Base-by-base conservation (phyloP, 2,797 vertebrate genomes). In the Coracias cyanogaster region DNA sequence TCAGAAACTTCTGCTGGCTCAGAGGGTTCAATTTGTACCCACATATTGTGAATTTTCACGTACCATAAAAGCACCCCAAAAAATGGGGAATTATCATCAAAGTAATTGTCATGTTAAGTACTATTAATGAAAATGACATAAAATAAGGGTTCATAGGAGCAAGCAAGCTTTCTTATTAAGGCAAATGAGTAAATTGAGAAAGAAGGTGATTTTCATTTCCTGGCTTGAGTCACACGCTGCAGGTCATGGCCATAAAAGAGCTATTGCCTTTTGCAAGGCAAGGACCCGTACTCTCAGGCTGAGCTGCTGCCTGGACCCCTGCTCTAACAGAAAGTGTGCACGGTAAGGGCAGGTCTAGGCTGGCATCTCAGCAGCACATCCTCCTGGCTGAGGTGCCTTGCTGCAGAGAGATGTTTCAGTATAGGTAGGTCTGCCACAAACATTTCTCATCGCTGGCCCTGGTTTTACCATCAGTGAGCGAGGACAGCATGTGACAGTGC, bases 151-250 rank as follows among this genome's bases (percentile, higher is more conserved):
- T 89, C 0, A 0, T 25, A 88, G 26, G 18, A 94, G 54, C 35
- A 90, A 90, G 43, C 5, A 43, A 19, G 12, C 45, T 25, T 58
- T 93, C 72, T 84, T 49, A 60, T 66, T 64, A 92, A 49, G 55
- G 29, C 57, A 71, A 94, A 76, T 37, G n/a, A 72, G 48, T 29
- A 64, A 65, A 67, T 54, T 78, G 90, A 82, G 60, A 55, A 88
- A 54, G 46, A 82, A 89, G 57, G 62, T 46, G 64, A 66, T 80
- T 91, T 94, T 92, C 48, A 92, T 91, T 94, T 93, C 91, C 88
- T 83, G 84, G 45, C 52, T 66, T 70, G 60, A 31, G 58, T 24
- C 7, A 1, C 77, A 55, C 0, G 0, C 45, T 84, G 89, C 60
- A 79, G 70, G 37, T 86, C 88, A 57, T 1, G 55, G 73, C 55